Percentiles rank a stretch among this genome's conserved stretches.
Evolutionary conservation across 2,888 invertebrate species (phyloP).

Genomic region (Clitarchus hookeri): DNA sequence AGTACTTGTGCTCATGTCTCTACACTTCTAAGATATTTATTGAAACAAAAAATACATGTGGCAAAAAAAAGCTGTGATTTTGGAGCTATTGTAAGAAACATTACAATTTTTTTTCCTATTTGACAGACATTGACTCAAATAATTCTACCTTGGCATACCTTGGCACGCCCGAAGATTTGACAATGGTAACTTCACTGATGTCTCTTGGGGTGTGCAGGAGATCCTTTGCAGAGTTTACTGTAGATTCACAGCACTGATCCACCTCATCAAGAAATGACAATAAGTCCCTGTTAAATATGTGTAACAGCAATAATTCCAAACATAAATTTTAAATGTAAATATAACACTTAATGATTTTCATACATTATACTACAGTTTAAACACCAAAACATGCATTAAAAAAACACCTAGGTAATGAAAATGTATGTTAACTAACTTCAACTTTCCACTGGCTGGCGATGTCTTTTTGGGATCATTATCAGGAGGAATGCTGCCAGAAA

Average conservation of each 20-base stretch:
- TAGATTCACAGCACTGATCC: slow-evolving; percentile 60
- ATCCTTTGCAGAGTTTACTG: slow-evolving; percentile 47
- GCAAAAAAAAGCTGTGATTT: too few species aligned
- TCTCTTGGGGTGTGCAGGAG: not conserved
- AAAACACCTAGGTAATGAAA: not conserved
- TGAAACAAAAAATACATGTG: too few species aligned
- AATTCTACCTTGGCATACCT: not conserved
- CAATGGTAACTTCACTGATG: not conserved
- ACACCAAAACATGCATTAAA: not conserved
- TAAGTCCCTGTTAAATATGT: slow-evolving; percentile 61
- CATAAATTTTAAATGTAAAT: not conserved
- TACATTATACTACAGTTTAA: not conserved
- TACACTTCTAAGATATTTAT: too few species aligned
- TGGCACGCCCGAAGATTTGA: not conserved
- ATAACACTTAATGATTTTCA: not conserved
- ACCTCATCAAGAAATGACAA: slow-evolving; percentile 69
- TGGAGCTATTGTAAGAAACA: too few species aligned
- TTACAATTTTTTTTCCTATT: too few species aligned
- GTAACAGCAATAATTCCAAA: not conserved
- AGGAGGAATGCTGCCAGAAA: not conserved
- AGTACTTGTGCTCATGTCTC: too few species aligned
- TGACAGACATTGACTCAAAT: too few species aligned
- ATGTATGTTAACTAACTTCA: slow-evolving; percentile 24
- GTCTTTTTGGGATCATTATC: not conserved
- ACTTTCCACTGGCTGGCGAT: slow-evolving; percentile 16